Evolutionary conservation across 30 jellyfish, hydroid and myxozoan species (phyloP), one percentile per base, ranked within the genome.

Genomic region (Calvadosia cruxmelitensis): DNA sequence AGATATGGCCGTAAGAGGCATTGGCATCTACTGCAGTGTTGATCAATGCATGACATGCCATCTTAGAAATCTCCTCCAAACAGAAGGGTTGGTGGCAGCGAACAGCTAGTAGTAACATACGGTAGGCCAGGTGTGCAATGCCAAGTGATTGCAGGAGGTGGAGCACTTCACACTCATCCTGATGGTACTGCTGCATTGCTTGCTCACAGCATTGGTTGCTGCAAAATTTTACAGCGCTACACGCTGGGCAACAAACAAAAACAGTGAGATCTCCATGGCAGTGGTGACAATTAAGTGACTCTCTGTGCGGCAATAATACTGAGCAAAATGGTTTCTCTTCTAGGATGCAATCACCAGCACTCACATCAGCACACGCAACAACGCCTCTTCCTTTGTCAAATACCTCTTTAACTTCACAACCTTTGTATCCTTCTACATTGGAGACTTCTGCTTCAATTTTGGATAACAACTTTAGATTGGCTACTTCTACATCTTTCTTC

Each of bases 281-380:
- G 66, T 79, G 76, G 2, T 80, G 72, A 48, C 97, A 87, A 52
- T 71, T 84, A 51, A 85, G 27, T 33, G 71, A 31, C 53, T 50
- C 65, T 52, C 76, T 63, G 25, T 71, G 80, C 42, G 90, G 87
- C 53, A 79, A 53, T 57, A 78, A 53, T 1, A 73, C 84, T 52
- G 93, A 72, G 28, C 89, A 93, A 71, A 33, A 87, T 33, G 97
- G 94, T 49, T 70, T 63, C 64, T 87, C 97, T 20, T 64, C n/a
- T 25, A 87, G 70, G 30, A 87, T 34, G 3, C 49, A 68, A 53
- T 70, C 78, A 1, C 97, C 97, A 3, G 51, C 29, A 16, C 31
- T 69, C 63, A 87, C 34, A 23, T 73, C 68, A 51, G 65, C 80
- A 63, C 66, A 51, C 13, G 97, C 87, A 20, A 76, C 30, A 27